These are phyloP conservation scores for Apoderus coryli DNA, from an alignment of 2,888 invertebrate species.

Conservation along the genomic window DNA sequence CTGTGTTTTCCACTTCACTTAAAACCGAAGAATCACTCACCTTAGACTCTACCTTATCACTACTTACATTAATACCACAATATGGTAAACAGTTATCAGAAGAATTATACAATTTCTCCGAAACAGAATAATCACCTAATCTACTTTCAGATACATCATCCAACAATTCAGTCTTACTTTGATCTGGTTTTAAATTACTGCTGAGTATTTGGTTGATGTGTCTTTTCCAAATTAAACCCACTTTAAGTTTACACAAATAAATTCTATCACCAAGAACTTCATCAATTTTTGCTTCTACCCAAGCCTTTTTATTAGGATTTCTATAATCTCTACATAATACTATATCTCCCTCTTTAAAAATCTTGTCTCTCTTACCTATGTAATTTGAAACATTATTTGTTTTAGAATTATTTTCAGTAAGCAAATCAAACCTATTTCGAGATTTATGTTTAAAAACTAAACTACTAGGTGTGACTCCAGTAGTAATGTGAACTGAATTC, in stretches of 20 bases:
- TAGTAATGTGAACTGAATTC: conserved; percentile 11
- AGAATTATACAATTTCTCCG: too few relatives aligned
- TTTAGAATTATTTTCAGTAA: background rate
- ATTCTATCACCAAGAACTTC: background rate
- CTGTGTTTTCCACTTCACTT: too few relatives aligned
- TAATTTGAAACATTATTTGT: background rate
- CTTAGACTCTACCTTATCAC: too few relatives aligned
- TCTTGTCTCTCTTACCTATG: background rate
- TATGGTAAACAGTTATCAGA: too few relatives aligned
- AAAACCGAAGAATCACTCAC: too few relatives aligned
- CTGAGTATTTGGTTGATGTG: background rate
- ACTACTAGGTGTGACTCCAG: conserved; percentile 10
- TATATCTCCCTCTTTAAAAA: background rate
- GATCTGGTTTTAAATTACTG: background rate
- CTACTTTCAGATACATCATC: too few relatives aligned
- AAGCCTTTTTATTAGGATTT: conserved; percentile 1
- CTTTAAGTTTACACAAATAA: conserved; percentile 3
- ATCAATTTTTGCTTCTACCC: conserved; percentile 2
- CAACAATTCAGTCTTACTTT: too few relatives aligned
- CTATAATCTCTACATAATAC: conserved; percentile 2
- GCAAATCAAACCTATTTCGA: conserved; percentile 11
- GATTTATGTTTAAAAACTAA: conserved; percentile 11
- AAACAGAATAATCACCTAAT: too few relatives aligned
- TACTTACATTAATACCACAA: too few relatives aligned
- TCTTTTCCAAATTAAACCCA: conserved; percentile 1